These are phyloP conservation scores for Watsonalla cultraria DNA, from an alignment of 2,888 invertebrate genomes.

Conservation along the genomic window DNA sequence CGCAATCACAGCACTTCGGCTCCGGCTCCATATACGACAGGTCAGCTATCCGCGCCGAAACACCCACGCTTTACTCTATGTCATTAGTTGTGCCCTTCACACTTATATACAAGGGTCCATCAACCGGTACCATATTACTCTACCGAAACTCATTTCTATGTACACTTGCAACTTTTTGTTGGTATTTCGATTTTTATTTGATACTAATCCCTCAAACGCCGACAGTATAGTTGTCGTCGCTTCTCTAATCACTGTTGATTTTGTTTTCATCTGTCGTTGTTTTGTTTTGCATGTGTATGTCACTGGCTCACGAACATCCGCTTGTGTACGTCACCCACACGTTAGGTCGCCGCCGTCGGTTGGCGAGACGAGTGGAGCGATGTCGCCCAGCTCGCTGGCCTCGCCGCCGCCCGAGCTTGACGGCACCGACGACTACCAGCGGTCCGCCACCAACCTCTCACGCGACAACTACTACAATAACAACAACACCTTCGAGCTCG, in stretches of 20 bases:
- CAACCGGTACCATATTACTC: constrained; percentile 18
- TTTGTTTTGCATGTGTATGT: constrained; percentile 74
- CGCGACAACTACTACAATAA: constrained; percentile 73
- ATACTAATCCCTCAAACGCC: constrained; percentile 30
- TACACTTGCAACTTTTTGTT: constrained; percentile 40
- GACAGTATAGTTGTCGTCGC: constrained; percentile 41
- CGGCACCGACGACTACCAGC: constrained; percentile 52
- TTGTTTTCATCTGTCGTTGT: constrained; percentile 54
- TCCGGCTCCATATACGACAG: constrained; percentile 90
- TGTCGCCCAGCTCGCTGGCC: constrained; percentile 63
- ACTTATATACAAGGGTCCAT: constrained; percentile 26
- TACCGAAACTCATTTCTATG: constrained; percentile 17
- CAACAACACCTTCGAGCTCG: constrained; percentile 50
- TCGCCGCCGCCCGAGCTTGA: constrained; percentile 53
- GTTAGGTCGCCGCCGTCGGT: constrained; percentile 72
- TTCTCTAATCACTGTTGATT: constrained; percentile 52
- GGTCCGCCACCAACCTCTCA: constrained; percentile 61
- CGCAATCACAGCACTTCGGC: constrained; percentile 84
- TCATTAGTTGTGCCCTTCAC: constrained; percentile 42
- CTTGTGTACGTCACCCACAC: constrained; percentile 65
- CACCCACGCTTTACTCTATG: constrained; percentile 25
- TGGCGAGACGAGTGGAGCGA: constrained; percentile 63
- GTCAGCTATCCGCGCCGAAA: constrained; percentile 62
- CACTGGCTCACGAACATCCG: constrained; percentile 74
- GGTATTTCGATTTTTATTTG: constrained; percentile 27